Base-by-base conservation (phyloP, 2,113 vertebrate species). In the Microcebus griseorufus region DNA sequence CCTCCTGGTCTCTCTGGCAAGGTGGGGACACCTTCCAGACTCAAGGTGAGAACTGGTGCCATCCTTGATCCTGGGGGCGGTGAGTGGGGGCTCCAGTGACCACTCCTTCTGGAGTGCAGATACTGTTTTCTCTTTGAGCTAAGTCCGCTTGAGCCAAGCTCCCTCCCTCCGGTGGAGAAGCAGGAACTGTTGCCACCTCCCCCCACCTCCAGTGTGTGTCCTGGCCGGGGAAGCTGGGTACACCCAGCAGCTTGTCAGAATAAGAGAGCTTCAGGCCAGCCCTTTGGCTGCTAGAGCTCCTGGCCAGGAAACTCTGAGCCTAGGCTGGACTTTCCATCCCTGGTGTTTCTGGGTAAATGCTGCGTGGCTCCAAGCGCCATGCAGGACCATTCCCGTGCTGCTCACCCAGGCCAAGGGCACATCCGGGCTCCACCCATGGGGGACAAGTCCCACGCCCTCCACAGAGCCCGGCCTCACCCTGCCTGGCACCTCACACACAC, bases 231-330 rank as follows among this genome's bases (percentile, higher is more conserved):
- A 73, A 14, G 55, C 76, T 87, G 89, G 64, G 23, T 55, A 42
- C 89, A 48, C 34, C 32, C 58, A 83, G 69, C 39, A 65, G 9
- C 65, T 58, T 16, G 13, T 76, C 29, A 39, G 55, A 8, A 45
- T 17, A 89, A 37, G 39, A 23, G 29, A 25, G 22, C 11, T 37
- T n/a, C 20, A 51, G 55, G 60, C n/a, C 20, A 34, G 34, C 34
- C 27, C 16, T 48, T 6, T 3, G 58, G 51, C 58, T 83, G 64
- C 89, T 81, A 37, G 62, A 90, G 94, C 92, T 88, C 22, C 17
- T 3, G 82, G 96, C 97, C 93, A 97, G 97, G 96, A 98, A 98
- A 97, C 53, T 93, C 83, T 97, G 97, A 97, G 87, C 75, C 53
- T 2, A 51, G 58, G 39, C 64, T 20, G 39, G 55, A 78, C 53